A percentile compares a stretch with the other conserved stretches of the same genome.
phyloP scores from a whole-genome alignment of 2,797 vertebrate genomes.

The Triplophysa bombifrons region DNA sequence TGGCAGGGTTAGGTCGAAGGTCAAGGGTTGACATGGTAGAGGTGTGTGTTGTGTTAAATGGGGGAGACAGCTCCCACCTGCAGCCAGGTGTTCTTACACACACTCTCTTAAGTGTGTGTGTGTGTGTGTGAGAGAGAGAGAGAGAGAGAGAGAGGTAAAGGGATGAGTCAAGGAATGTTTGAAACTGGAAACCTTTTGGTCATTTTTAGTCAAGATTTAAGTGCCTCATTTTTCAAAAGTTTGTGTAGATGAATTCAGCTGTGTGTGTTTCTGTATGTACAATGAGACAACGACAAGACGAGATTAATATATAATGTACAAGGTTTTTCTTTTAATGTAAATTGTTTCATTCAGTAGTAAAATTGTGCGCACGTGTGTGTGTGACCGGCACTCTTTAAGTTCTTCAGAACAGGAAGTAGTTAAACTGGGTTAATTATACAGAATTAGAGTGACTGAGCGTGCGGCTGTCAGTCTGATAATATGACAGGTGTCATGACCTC shows the following conservation, averaged over 20 bases:
- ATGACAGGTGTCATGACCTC: constrained; percentile 78
- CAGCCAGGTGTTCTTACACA: constrained; percentile 70
- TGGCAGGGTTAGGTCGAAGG: constrained; percentile 66
- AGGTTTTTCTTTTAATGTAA: no score
- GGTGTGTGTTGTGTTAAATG: constrained; percentile 84
- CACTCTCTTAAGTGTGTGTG: constrained; percentile 60
- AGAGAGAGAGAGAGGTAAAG: background rate
- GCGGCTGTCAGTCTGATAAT: constrained; percentile 71
- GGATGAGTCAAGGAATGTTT: background rate
- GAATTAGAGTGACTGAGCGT: constrained; percentile 70
- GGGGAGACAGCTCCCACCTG: constrained; percentile 76
- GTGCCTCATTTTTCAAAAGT: background rate
- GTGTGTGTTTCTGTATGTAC: background rate
- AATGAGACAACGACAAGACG: no score
- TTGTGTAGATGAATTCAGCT: no score
- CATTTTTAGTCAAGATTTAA: background rate
- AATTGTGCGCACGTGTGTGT: constrained; percentile 7
- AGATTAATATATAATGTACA: no score
- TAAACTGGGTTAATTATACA: constrained; percentile 77
- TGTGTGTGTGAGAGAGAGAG: background rate
- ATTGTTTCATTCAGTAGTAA: no score
- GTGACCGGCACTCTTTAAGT: constrained; percentile 76
- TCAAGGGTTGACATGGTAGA: constrained; percentile 71
- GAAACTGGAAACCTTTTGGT: background rate
- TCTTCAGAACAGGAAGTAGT: constrained; percentile 84